phyloP scores from a whole-genome alignment of 1,140 invertebrate genomes.

The Dryas iulia region DNA sequence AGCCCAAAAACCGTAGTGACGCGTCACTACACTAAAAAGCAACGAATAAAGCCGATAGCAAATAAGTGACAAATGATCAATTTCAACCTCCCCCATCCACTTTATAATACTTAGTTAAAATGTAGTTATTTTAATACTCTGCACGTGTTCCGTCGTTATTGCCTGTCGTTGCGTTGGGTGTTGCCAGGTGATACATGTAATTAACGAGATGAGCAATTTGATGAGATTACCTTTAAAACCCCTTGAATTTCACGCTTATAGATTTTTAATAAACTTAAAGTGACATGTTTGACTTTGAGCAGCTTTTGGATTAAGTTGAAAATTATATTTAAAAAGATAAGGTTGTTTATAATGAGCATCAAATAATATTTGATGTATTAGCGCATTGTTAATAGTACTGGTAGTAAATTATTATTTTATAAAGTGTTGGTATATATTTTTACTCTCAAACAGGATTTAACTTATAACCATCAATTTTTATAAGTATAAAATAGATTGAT shows the following conservation, averaged over 20 bases:
- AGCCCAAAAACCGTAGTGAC: no score
- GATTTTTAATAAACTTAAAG: constrained; percentile 45
- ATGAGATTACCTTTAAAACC: constrained; percentile 62
- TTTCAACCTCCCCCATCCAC: neutral
- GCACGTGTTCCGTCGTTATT: constrained; percentile 9
- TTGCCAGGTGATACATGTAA: constrained; percentile 58
- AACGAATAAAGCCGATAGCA: neutral
- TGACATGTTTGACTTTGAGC: constrained; percentile 14
- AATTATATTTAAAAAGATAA: no score
- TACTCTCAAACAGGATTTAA: no score
- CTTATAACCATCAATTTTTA: no score
- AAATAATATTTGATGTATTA: no score
- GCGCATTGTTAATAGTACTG: no score
- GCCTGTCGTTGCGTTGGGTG: constrained; percentile 35
- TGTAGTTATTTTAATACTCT: neutral
- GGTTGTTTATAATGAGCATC: no score
- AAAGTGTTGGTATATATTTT: no score
- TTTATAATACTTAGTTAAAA: neutral
- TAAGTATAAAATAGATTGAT: no score
- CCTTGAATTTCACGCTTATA: constrained; percentile 36
- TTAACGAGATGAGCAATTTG: constrained; percentile 71
- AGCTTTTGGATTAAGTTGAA: neutral
- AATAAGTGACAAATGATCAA: neutral
- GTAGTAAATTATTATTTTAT: no score
- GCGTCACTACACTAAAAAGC: no score